Base-by-base conservation (phyloP, 2,888 invertebrate species). In the Amorpha juglandis region DNA sequence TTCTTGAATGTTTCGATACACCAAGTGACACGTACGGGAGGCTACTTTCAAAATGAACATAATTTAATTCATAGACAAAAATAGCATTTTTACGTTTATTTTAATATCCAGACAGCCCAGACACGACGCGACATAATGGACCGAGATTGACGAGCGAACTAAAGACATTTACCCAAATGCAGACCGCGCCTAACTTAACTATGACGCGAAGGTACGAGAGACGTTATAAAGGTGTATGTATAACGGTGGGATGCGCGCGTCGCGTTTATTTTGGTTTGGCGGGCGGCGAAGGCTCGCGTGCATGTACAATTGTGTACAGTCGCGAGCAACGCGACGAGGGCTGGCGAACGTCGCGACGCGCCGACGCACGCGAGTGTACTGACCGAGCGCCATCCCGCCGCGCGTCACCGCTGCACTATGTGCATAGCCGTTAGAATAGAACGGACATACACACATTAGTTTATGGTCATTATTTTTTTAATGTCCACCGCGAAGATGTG, bases 301-400 rank as follows among this genome's bases (percentile, higher is more conserved):
- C 35, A 0, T 35, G 16, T 55, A 55, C 55, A 53, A n/a, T 52
- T n/a, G 86, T 82, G 82, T 84, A 84, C 80, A 76, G 78, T 79
- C 83, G 79, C 74, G 80, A 58, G 64, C 72, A 68, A 66, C 72
- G 75, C 65, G 69, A 68, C 72, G 71, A 68, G 70, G 74, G 66
- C 68, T 65, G 67, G 55, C 65, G 68, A 70, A 85, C 91, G 91
- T 90, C 82, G 80, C 81, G 81, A 79, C 89, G 80, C 82, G 79
- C 74, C 88, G 87, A 82, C 88, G 89, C 84, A 80, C 89, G 88
- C 88, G 90, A 86, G 89, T 86, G 87, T 88, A 92, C 92, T 92
- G 92, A 88, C 89, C 90, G 89, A 83, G 85, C 81, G 83, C 78
- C 81, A 79, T 82, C 87, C 81, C 86, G 83, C 86, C 86, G 84